These are phyloP conservation scores for Podargus strigoides DNA, from an alignment of 2,797 vertebrate species.

Conservation along the genomic window DNA sequence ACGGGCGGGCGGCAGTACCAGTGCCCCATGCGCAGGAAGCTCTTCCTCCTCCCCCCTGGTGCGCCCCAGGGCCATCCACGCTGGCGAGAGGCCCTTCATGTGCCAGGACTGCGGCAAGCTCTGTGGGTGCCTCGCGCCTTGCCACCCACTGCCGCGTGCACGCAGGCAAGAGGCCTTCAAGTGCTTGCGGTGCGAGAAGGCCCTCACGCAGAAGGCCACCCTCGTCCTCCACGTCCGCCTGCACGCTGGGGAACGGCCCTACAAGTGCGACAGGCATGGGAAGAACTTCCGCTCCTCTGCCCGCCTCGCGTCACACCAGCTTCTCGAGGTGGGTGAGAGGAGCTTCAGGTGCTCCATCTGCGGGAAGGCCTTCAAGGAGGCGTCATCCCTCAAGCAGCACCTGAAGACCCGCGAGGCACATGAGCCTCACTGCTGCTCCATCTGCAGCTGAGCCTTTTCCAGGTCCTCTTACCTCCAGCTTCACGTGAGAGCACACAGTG, in stretches of 20 bases:
- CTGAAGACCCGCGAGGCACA: slow-evolving; percentile 8
- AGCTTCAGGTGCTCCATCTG: slow-evolving; percentile 22
- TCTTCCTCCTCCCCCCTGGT: slow-evolving; percentile 85
- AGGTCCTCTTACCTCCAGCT: slow-evolving; percentile 72
- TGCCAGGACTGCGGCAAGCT: slow-evolving; percentile 50
- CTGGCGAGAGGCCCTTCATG: slow-evolving; percentile 19
- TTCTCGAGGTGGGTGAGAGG: slow-evolving; percentile 44
- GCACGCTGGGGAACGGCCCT: not conserved
- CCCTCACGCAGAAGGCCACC: slow-evolving; percentile 46
- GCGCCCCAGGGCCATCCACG: slow-evolving; percentile 72
- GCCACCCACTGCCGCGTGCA: slow-evolving; percentile 35
- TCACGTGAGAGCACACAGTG: slow-evolving; percentile 63
- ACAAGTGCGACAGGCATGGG: not conserved
- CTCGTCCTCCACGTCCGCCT: slow-evolving; percentile 47
- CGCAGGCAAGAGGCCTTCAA: slow-evolving; percentile 49
- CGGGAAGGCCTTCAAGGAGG: not conserved
- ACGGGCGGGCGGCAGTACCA: slow-evolving; percentile 83
- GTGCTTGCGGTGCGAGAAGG: slow-evolving; percentile 50
- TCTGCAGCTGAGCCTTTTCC: slow-evolving; percentile 70
- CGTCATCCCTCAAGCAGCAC: not conserved
- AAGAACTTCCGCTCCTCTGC: slow-evolving; percentile 2
- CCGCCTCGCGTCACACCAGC: slow-evolving; percentile 72
- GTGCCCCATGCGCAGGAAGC: slow-evolving; percentile 82
- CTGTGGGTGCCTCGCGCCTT: slow-evolving; percentile 54
- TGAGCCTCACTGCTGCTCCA: slow-evolving; percentile 56